Percentiles rank a stretch among this genome's conserved stretches.
These are phyloP conservation scores for Patella pellucida DNA, from an alignment of 2,888 invertebrate genomes.

Conservation along the genomic window DNA sequence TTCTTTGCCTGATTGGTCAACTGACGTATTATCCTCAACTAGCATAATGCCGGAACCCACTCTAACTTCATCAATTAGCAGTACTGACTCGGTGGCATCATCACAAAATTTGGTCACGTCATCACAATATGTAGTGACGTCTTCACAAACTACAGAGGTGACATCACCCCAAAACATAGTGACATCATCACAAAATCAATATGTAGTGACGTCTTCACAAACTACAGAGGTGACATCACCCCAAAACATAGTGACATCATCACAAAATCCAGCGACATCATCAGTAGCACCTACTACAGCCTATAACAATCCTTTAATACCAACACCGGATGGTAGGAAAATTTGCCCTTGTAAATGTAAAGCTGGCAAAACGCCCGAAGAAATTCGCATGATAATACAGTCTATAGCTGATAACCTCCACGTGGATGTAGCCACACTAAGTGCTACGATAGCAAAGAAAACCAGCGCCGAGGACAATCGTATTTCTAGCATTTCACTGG, in stretches of 20 bases:
- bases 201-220: not conserved
- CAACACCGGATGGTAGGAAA: too few species aligned
- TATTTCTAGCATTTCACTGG: not conserved
- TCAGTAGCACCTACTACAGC: too few species aligned
- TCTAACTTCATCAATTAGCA: too few species aligned
- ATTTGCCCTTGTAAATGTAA: not conserved
- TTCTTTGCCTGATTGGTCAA: too few species aligned
- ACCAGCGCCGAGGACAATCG: not conserved
- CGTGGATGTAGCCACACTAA: not conserved
- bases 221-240: not conserved
- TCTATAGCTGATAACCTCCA: not conserved
- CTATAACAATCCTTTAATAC: too few species aligned
- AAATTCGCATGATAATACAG: not conserved
- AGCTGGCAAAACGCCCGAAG: not conserved
- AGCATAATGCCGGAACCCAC: too few species aligned
- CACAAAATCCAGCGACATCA: not conserved
- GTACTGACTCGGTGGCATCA: not conserved
- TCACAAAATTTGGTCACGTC: not conserved
- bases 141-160: not conserved
- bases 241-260: not conserved
- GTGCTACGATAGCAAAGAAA: not conserved
- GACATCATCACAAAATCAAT: not conserved
- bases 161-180: not conserved
- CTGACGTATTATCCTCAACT: too few species aligned
- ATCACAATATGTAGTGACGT: not conserved